Evolutionary conservation across 2,888 invertebrate genomes (phyloP), one percentile per base, ranked within the genome.

Genomic region (Oegoconia quadripuncta): DNA sequence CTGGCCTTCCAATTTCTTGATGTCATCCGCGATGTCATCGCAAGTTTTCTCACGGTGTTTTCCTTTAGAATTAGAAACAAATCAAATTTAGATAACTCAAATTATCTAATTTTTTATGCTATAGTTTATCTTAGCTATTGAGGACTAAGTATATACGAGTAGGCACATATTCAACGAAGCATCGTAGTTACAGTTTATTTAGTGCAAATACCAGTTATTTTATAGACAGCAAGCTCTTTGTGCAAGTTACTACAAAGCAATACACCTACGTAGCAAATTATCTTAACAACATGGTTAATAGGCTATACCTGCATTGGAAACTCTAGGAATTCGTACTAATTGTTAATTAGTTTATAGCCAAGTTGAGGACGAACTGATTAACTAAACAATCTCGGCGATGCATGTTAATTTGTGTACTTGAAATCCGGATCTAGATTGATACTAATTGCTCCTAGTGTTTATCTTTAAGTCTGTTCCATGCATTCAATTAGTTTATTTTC

Each of bases 311-410:
- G 32, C 33, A 32, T 25, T 46, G 52, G 43, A 41, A 42, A 52
- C 53, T 46, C 49, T 43, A 34, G 40, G 49, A 50, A 60, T 62
- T 43, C 42, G 45, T 47, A 50, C 48, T 55, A 46, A 55, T 56
- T 60, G 58, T 59, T 74, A 75, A 74, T 77, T 76, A 74, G 64
- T 70, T 70, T 63, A 71, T 59, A 62, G 67, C 62, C 62, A 66
- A 71, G 66, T 66, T 57, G 59, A 47, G 50, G 56, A 64, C 66
- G 64, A 65, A 66, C 67, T 67, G 64, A 72, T 74, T 75, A 69
- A 65, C 66, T 62, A 66, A 73, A 75, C 74, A 73, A 71, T 69
- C 62, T 68, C 52, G 57, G 60, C 62, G 56, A 64, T 67, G 68
- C 71, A 58, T 63, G 74, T 74, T 78, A 74, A 79, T 78, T 61